phyloP scores from a whole-genome alignment of 1,140 invertebrate genomes.

The Diuraphis noxia region DNA sequence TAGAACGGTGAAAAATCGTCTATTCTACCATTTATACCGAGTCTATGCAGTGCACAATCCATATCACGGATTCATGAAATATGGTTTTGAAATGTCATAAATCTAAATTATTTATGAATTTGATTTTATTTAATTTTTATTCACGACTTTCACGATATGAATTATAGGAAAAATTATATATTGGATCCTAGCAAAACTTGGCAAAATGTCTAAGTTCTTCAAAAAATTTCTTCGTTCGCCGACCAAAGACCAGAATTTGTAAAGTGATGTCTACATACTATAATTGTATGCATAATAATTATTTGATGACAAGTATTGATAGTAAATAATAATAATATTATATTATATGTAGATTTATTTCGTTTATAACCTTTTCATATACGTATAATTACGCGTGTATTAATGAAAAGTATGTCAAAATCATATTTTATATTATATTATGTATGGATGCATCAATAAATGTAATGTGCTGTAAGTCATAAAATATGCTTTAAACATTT shows the following conservation, averaged over 20 bases:
- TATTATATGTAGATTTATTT: not conserved
- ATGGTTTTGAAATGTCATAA: not conserved
- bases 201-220: not conserved
- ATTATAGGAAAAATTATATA: not conserved
- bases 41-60: not conserved
- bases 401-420: not conserved
- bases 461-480: not conserved
- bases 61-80: not conserved
- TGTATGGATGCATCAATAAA: not conserved
- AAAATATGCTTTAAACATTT: not conserved
- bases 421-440: not conserved
- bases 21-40: no score
- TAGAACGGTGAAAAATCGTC: not conserved
- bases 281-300: not conserved
- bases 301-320: not conserved
- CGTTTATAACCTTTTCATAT: not conserved
- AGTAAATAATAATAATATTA: not conserved
- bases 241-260: not conserved
- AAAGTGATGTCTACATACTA: not conserved
- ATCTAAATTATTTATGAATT: not conserved
- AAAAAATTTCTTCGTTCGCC: fast-evolving
- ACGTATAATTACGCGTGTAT: not conserved
- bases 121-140: not conserved
- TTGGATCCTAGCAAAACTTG: not conserved
- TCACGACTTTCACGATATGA: not conserved